Evolutionary conservation across 2,113 vertebrate genomes (phyloP), one percentile per base, ranked within the genome.

Genomic region (Ornithorhynchus anatinus): DNA sequence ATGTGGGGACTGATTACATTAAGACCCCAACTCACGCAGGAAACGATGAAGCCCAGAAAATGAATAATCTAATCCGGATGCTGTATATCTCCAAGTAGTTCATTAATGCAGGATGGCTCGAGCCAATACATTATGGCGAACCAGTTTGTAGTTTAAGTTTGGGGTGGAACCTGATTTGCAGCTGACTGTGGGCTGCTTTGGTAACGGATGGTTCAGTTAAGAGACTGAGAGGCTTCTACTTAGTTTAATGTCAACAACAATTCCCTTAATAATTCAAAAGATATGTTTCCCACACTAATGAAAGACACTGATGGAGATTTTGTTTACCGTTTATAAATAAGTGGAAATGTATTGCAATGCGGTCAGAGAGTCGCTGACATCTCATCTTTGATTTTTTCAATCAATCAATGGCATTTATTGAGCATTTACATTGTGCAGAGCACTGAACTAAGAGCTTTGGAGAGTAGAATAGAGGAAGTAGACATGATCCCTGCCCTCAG

Each of bases 71-170:
- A 3, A 5, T 50, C 7, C 0, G 29, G 48, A 43, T 40, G 62
- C 27, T 27, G 54, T 31, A 22, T 43, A 22, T 43, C 50, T 65
- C 51, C 69, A 64, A 53, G 59, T 37, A 42, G 51, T 20, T 14
- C 4, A 2, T 59, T 69, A 58, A 72, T 43, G 47, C 7, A 22
- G 43, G 63, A 31, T 29, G 64, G 60, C 48, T 15, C 0, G 15
- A 67, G 47, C 31, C 72, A 52, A 54, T 73, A 80, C 79, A 80
- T 75, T 48, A 61, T 20, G 15, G 27, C 52, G 71, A 56, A 38
- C 2, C 0, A 63, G 47, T 50, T 50, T 50, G 33, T 29, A 39
- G 1, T 12, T 38, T 35, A 50, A 13, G n/a, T n/a, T 2, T 4
- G 38, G 47, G 47, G 47, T 50, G 33, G 35, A 9, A 53, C 17